phyloP scores from a whole-genome alignment of 2,113 vertebrate species.

The Toxostoma redivivum region DNA sequence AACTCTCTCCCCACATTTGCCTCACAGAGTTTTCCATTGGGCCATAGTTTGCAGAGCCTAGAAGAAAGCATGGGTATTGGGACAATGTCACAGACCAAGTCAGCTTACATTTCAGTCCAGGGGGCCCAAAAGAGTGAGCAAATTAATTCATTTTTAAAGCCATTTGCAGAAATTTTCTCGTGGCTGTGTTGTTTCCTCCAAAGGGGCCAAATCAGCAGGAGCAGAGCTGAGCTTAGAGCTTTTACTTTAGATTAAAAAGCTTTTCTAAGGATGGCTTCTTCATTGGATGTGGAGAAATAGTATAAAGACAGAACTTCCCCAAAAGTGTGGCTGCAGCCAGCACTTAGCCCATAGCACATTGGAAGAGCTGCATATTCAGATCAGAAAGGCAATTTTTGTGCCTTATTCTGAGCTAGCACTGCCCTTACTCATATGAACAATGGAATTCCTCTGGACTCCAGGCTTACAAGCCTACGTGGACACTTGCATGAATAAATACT shows the following conservation, averaged over 20 bases:
- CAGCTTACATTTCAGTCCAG: background rate
- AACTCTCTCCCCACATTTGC: background rate
- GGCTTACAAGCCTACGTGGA: background rate
- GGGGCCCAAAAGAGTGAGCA: background rate
- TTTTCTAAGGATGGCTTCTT: background rate
- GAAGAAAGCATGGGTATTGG: background rate
- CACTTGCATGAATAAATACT: background rate
- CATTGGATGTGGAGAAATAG: background rate
- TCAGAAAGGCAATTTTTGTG: background rate
- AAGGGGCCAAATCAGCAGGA: background rate
- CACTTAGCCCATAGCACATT: accelerated
- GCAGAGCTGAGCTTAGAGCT: background rate
- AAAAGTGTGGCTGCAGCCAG: background rate
- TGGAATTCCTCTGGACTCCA: background rate
- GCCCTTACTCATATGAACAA: background rate
- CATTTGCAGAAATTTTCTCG: background rate
- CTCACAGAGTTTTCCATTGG: background rate
- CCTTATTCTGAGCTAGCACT: background rate
- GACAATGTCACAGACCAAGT: background rate
- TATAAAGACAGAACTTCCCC: background rate
- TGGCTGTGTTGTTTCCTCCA: background rate
- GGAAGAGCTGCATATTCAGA: background rate
- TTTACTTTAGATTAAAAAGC: background rate
- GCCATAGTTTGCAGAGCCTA: background rate
- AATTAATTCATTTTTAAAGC: background rate